phyloP scores from a whole-genome alignment of 2,113 vertebrate species.

The Chauna torquata region DNA sequence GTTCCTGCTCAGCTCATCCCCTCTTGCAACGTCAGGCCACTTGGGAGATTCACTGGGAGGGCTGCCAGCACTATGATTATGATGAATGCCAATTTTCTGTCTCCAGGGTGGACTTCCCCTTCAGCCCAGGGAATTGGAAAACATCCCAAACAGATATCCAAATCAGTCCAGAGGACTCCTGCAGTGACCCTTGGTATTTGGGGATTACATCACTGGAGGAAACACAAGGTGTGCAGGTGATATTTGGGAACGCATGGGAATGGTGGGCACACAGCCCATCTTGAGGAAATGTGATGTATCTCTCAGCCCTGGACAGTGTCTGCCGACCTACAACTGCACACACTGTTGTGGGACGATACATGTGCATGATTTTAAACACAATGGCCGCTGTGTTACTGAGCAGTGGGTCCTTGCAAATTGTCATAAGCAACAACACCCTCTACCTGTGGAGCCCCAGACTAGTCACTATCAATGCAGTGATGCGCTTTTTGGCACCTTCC shows the following conservation, averaged over 20 bases:
- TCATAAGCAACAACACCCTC: not conserved
- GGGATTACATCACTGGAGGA: not conserved
- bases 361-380: not conserved
- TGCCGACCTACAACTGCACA: not conserved
- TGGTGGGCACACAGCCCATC: not conserved
- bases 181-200: not conserved
- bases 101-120: not conserved
- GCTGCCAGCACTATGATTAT: not conserved
- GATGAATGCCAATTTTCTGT: not conserved
- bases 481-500: not conserved
- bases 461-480: not conserved
- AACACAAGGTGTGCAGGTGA: not conserved
- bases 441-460: not conserved
- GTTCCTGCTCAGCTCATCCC: not conserved
- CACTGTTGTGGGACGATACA: rapidly evolving
- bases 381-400: not conserved
- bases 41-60: not conserved
- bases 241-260: not conserved
- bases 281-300: not conserved
- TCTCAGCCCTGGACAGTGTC: not conserved
- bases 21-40: not conserved
- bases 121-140: not conserved
- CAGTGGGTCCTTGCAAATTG: not conserved
- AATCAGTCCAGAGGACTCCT: not conserved
- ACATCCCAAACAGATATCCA: not conserved